A percentile compares a stretch with the other conserved stretches of the same genome.
Conservation (phyloP, 2,113 vertebrate species). For the Sebastes fasciatus region DNA sequence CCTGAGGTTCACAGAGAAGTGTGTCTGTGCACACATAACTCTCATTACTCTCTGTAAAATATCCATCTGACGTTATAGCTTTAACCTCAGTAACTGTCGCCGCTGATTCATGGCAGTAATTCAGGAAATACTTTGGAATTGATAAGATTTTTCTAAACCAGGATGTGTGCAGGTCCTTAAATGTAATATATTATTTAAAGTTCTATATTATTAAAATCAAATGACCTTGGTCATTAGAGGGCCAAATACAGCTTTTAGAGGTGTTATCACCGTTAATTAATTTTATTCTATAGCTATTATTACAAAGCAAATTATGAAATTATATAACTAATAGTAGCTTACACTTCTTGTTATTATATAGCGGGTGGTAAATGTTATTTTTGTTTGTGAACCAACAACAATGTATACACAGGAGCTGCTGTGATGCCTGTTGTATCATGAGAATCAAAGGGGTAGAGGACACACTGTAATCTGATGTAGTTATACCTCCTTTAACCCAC, state of each 20-base stretch:
- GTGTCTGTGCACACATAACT: slow-evolving; percentile 11
- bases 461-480: too few species aligned
- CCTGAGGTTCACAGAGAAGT: not conserved
- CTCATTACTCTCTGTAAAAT: slow-evolving; percentile 1
- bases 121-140: not conserved
- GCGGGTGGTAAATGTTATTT: not conserved
- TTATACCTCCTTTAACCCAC: not conserved
- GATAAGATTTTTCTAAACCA: not conserved
- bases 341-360: not conserved
- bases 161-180: not conserved
- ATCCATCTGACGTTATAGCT: not conserved
- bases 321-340: not conserved
- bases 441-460: not conserved
- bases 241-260: not conserved
- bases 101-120: not conserved
- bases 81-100: not conserved
- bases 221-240: not conserved
- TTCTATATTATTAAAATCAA: not conserved
- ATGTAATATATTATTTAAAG: not conserved
- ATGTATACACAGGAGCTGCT: too few species aligned
- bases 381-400: not conserved
- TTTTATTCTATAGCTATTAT: too few species aligned
- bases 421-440: not conserved
- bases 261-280: not conserved
- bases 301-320: not conserved